Evolutionary conservation across 2,113 vertebrate genomes (phyloP).

Genomic region (Larimichthys polyactis): DNA sequence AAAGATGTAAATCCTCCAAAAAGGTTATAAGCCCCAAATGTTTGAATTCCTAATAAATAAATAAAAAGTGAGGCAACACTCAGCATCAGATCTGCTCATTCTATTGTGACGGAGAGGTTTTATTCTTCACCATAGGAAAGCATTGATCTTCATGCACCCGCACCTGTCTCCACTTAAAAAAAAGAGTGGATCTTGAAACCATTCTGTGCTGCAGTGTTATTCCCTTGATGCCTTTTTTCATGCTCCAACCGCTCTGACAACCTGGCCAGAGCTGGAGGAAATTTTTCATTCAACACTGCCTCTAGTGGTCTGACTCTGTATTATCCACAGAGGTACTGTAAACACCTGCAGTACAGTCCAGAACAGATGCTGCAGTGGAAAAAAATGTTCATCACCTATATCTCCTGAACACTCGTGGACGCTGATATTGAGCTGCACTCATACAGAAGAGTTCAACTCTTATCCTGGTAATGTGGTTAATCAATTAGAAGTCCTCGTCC

Average conservation of each 20-base stretch:
- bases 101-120: constrained; percentile 32
- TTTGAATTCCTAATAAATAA: constrained; percentile 32
- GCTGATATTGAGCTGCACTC: constrained; percentile 72
- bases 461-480: constrained; percentile 81
- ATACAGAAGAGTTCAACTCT: constrained; percentile 76
- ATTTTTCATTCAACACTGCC: constrained; percentile 82
- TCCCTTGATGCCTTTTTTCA: constrained; percentile 58
- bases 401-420: constrained; percentile 51
- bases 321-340: constrained; percentile 33
- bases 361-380: constrained; percentile 62
- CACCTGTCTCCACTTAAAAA: constrained; percentile 46
- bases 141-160: constrained; percentile 45
- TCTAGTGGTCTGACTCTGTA: constrained; percentile 66
- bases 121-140: constrained; percentile 33
- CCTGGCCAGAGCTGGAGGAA: constrained; percentile 18
- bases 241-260: constrained; percentile 56
- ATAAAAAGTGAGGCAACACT: constrained; percentile 18
- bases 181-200: constrained; percentile 37
- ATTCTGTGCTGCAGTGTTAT: constrained; percentile 45
- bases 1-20: constrained; percentile 59
- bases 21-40: constrained; percentile 8
- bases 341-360: constrained; percentile 68
- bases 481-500: constrained; percentile 82
- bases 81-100: constrained; percentile 28
- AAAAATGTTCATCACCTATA: constrained; percentile 66